These are phyloP conservation scores for Takifugu flavidus DNA, from an alignment of 2,113 vertebrate genomes.

Conservation along the genomic window DNA sequence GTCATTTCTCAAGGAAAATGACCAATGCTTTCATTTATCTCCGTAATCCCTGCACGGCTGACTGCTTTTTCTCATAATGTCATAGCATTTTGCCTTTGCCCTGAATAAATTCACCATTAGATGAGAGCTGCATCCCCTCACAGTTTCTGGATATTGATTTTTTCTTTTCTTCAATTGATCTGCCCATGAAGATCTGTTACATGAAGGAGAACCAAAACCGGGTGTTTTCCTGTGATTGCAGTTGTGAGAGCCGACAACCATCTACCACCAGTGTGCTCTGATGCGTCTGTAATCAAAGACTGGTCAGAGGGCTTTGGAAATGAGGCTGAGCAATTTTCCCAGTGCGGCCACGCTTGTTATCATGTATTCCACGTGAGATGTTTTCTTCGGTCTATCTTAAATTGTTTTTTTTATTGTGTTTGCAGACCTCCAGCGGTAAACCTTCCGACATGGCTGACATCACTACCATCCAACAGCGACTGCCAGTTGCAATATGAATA, in stretches of 20 bases:
- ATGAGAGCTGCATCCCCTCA: not conserved
- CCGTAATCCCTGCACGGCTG: conserved; percentile 18
- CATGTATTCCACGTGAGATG: too few relatives aligned
- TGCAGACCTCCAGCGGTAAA: conserved; percentile 32
- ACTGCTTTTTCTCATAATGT: conserved; percentile 27
- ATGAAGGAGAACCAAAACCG: conserved; percentile 10
- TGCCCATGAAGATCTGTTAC: too few relatives aligned
- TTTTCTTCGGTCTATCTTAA: too few relatives aligned
- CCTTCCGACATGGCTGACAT: conserved; percentile 10
- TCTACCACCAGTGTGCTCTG: conserved; percentile 10
- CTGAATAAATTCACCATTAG: conserved; percentile 9
- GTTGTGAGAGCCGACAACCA: conserved; percentile 21
- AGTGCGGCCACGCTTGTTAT: too few relatives aligned
- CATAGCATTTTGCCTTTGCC: conserved; percentile 18
- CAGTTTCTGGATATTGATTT: not conserved
- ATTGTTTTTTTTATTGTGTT: conserved; percentile 22
- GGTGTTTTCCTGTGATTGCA: conserved; percentile 21
- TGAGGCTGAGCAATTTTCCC: not conserved
- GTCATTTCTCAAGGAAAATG: conserved; percentile 23
- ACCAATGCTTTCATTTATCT: conserved; percentile 40
- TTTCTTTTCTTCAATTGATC: conserved; percentile 1
- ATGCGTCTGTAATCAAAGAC: conserved; percentile 24
- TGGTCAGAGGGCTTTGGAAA: not conserved
- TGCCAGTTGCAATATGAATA: conserved; percentile 9
- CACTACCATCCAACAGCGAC: conserved; percentile 11